Percentiles rank a stretch among this genome's conserved stretches.
Conservation (phyloP, 1,140 invertebrate genomes). For the Achroia grisella region DNA sequence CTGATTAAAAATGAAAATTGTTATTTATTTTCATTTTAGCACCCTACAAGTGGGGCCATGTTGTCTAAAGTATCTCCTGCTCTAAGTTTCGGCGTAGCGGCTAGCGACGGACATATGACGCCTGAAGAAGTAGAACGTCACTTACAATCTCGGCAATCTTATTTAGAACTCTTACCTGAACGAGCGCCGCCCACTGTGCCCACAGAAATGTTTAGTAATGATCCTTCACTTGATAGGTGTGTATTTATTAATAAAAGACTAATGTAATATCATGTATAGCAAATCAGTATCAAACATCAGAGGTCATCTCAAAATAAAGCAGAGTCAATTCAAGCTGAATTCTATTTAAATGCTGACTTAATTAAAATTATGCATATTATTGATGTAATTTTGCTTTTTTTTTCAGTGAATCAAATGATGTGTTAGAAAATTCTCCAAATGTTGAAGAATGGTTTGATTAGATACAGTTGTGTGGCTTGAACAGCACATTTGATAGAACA, state of each 20-base stretch:
- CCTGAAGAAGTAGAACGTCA: slow-evolving; percentile 93
- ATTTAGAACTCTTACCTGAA: slow-evolving; percentile 87
- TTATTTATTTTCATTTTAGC: slow-evolving; percentile 23
- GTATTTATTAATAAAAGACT: not conserved
- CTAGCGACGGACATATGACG: slow-evolving; percentile 89
- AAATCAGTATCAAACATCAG: not conserved
- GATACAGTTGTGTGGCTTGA: not conserved
- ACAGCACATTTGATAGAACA: too few species aligned
- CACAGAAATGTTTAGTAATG: slow-evolving; percentile 94
- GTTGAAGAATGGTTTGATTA: slow-evolving; percentile 72
- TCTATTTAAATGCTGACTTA: slow-evolving; percentile 12
- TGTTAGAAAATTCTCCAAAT: slow-evolving; percentile 83
- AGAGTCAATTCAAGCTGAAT: too few species aligned
- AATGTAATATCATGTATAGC: not conserved
- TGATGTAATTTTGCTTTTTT: too few species aligned
- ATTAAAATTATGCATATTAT: too few species aligned
- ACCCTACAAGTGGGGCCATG: slow-evolving; percentile 38
- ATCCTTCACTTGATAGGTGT: slow-evolving; percentile 87
- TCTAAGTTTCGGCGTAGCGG: slow-evolving; percentile 63
- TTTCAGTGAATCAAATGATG: slow-evolving; percentile 86
- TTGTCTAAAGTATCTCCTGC: slow-evolving; percentile 51
- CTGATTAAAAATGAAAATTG: too few species aligned
- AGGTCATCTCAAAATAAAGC: too few species aligned
- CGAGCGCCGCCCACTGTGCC: slow-evolving; percentile 91
- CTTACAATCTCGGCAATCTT: slow-evolving; percentile 88